phyloP scores from a whole-genome alignment of 1,140 invertebrate species.

The Drosophila carrolli region DNA sequence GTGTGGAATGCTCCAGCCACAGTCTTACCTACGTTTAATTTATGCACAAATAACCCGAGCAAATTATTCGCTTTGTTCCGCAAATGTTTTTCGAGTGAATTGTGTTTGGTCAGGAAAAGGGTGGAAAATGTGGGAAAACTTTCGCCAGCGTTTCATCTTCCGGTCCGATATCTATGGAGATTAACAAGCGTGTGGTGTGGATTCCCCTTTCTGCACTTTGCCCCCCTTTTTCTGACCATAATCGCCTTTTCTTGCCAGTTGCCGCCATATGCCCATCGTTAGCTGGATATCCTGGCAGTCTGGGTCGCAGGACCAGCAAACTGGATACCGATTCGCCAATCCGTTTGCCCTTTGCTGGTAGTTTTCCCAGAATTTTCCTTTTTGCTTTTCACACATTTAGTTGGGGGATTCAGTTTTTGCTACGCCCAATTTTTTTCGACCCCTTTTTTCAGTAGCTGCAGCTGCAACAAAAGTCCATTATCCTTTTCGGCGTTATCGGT shows the following conservation, averaged over 20 bases:
- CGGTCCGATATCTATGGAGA: constrained; percentile 37
- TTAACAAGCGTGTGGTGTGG: constrained; percentile 38
- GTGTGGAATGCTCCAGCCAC: constrained; percentile 42
- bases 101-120: constrained; percentile 19
- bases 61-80: constrained; percentile 75
- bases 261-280: constrained; percentile 51
- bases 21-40: constrained; percentile 41
- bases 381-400: constrained; percentile 56
- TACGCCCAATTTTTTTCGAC: neutral
- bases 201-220: constrained; percentile 12
- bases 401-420: constrained; percentile 45
- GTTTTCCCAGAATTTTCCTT: constrained; percentile 13
- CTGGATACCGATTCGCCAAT: constrained; percentile 41
- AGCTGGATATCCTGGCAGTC: constrained; percentile 33
- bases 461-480: constrained; percentile 79
- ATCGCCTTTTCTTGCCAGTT: constrained; percentile 60
- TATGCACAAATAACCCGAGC: constrained; percentile 68
- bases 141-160: constrained; percentile 25
- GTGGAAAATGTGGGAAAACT: constrained; percentile 17
- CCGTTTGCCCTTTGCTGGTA: constrained; percentile 50
- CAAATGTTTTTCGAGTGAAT: constrained; percentile 57
- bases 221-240: constrained; percentile 25
- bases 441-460: constrained; percentile 39
- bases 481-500: constrained; percentile 79
- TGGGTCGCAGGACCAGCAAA: constrained; percentile 14